Base-by-base conservation (phyloP, 2,113 vertebrate species). In the Ploceus nigricollis region DNA sequence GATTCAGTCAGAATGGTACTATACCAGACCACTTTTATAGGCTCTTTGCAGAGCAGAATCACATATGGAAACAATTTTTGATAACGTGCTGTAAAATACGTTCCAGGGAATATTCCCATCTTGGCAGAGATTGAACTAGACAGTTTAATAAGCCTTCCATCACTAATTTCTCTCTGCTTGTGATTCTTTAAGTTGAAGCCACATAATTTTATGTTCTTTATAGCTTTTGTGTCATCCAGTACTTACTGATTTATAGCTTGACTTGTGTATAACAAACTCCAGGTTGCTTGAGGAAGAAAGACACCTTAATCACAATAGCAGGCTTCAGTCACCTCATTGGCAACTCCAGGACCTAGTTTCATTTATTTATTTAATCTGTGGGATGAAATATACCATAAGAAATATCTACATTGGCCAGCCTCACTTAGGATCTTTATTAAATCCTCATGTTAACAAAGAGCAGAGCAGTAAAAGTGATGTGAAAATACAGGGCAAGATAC, bases 121-220 rank as follows among this genome's bases (percentile, higher is more conserved):
- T n/a, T 86, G 79, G 64, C 82, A 95, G 82, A 73, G 68, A 75
- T 88, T 83, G 76, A 95, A 78, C 60, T 77, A 81, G 79, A 81
- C 90, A 83, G 54, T 90, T 88, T 89, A 90, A 92, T 93, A 90
- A 85, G 6, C 3, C 47, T 87, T 95, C 84, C 58, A 85, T 87
- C 45, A 58, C 58, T 92, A 94, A 94, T 89, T 95, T 93, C 47
- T 86, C 39, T 77, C 50, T 92, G 51, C 5, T 48, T 86, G 10
- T 64, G 83, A 71, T 78, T 93, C 47, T 88, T 94, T 81, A 88
- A 73, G 56, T 12, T 81, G 50, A 73, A 96, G 50, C 51, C 50
- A 83, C 68, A 28, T 83, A 63, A 83, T 83, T 88, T 88, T 77
- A 58, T 78, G 37, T 86, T 58, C 39, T 80, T 24, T 63, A 14